Percentiles rank a stretch among this genome's conserved stretches.
phyloP scores from a whole-genome alignment of 2,113 vertebrate species.

The Eolophus roseicapilla region DNA sequence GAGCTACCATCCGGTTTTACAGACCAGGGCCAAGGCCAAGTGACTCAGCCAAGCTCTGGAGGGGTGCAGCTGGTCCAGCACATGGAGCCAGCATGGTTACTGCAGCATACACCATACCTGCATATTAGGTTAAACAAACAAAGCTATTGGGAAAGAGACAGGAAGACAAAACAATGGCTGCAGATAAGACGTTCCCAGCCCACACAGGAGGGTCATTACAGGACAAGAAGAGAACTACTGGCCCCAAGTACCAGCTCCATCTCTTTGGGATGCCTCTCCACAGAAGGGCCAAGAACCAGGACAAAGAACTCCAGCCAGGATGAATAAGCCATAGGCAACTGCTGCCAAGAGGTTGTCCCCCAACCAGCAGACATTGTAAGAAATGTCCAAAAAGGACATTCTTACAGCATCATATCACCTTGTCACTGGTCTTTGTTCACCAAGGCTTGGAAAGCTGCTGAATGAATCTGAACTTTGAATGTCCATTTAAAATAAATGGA shows the following conservation, averaged over 20 bases:
- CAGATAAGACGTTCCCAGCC: conserved; percentile 19
- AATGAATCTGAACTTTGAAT: neutral
- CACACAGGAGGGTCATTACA: neutral
- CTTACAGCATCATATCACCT: neutral
- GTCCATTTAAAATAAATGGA: neutral
- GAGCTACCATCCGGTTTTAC: neutral
- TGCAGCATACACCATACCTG: neutral
- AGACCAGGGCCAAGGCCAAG: neutral
- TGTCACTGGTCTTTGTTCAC: neutral
- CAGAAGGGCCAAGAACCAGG: neutral
- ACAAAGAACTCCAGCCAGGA: neutral
- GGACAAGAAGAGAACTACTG: neutral
- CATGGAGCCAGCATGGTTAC: rapidly evolving
- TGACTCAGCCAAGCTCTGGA: neutral
- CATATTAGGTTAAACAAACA: conserved; percentile 14
- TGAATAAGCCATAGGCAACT: neutral
- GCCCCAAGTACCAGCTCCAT: neutral
- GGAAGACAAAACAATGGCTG: conserved; percentile 51
- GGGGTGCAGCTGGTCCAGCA: neutral
- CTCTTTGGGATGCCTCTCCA: neutral
- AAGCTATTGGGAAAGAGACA: conserved; percentile 18
- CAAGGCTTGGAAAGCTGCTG: neutral
- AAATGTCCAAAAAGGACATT: neutral
- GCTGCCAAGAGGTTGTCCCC: neutral
- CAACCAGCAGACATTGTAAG: neutral